A percentile compares a stretch with the other conserved stretches of the same genome.
Conservation (phyloP, 1,140 invertebrate genomes). For the Asbolus verrucosus region DNA sequence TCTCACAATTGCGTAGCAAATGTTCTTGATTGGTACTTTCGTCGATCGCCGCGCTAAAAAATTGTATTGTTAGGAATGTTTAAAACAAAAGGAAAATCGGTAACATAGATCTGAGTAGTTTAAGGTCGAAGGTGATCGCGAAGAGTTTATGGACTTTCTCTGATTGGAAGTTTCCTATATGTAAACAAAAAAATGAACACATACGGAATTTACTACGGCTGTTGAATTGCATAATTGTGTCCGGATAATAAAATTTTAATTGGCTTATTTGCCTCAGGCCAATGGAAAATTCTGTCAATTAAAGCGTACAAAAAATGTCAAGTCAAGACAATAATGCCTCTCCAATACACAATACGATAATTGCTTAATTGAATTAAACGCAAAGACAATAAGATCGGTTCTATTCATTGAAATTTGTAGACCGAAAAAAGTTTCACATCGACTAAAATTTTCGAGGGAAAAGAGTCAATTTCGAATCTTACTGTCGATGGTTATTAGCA, state of each 20-base stretch:
- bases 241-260: neutral
- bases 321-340: neutral
- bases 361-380: slow-evolving; percentile 2
- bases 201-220: neutral
- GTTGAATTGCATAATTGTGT: slow-evolving; percentile 24
- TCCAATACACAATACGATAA: neutral
- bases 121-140: slow-evolving; percentile 29
- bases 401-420: slow-evolving; percentile 27
- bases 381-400: slow-evolving; percentile 13
- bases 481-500: slow-evolving; percentile 10
- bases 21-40: slow-evolving; percentile 48
- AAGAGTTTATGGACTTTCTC: slow-evolving; percentile 29
- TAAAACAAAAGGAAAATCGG: neutral
- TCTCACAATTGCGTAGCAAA: slow-evolving; percentile 41
- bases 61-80: neutral
- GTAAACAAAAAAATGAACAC: slow-evolving; percentile 1
- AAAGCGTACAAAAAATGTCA: neutral
- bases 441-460: neutral
- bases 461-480: neutral
- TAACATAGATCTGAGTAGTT: neutral
- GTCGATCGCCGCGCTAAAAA: slow-evolving; percentile 46
- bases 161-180: slow-evolving; percentile 22
- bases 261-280: neutral
- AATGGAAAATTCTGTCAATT: neutral
- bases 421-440: slow-evolving; percentile 12